Conservation (phyloP, 2,888 invertebrate species). For the Stenodema calcarata region DNA sequence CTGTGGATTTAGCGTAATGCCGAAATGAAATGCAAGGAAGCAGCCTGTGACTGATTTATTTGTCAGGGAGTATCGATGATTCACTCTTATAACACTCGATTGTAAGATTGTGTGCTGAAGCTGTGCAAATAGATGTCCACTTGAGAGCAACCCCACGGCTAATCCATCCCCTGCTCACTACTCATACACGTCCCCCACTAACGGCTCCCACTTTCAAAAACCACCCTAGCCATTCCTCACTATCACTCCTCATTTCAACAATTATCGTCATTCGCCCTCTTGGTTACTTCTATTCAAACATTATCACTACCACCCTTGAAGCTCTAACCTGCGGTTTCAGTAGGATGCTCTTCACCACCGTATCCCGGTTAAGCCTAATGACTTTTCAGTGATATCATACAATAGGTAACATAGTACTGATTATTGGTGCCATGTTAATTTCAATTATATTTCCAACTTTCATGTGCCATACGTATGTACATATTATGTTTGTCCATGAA, state of each 20-base stretch:
- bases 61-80: conserved; percentile 44
- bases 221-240: background rate
- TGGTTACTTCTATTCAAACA: background rate
- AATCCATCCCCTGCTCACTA: conserved; percentile 24
- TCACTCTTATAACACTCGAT: conserved; percentile 45
- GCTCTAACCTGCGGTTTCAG: background rate
- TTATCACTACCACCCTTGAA: background rate
- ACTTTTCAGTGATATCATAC: no score
- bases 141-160: conserved; percentile 44
- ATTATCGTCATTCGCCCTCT: conserved; percentile 4
- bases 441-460: no score
- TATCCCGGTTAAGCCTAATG: no score
- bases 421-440: no score
- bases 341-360: background rate
- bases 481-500: no score
- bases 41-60: conserved; percentile 41
- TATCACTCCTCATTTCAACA: conserved; percentile 12
- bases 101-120: conserved; percentile 50
- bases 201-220: background rate
- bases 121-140: conserved; percentile 50
- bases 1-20: background rate
- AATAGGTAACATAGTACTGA: no score
- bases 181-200: background rate
- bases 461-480: no score
- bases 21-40: conserved; percentile 22